Evolutionary conservation across 2,113 vertebrate genomes (phyloP).

Genomic region (Strix uralensis): DNA sequence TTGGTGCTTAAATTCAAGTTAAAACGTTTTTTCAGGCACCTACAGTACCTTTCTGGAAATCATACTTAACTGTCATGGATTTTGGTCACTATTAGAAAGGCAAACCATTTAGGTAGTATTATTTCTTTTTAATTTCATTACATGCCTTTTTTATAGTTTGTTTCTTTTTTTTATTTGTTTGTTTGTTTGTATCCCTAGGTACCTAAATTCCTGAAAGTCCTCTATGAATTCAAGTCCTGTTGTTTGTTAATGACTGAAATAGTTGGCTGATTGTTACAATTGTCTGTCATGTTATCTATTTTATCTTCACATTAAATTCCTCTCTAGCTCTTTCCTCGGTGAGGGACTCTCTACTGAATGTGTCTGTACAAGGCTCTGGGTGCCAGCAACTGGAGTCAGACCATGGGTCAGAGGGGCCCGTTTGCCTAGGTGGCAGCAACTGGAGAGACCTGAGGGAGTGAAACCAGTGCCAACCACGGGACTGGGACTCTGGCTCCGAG

Average conservation of each 20-base stretch:
- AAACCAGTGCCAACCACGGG: neutral
- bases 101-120: neutral
- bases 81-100: neutral
- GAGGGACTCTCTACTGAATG: neutral
- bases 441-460: neutral
- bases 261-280: neutral
- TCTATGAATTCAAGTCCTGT: neutral
- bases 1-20: neutral
- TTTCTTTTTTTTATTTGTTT: neutral
- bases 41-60: neutral
- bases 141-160: neutral
- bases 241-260: neutral
- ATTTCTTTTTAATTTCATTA: neutral
- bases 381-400: neutral
- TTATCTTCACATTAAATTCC: neutral
- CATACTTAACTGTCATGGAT: neutral
- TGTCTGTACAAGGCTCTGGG: neutral
- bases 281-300: neutral
- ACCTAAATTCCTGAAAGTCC: neutral
- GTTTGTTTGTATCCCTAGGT: neutral
- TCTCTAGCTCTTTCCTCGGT: neutral
- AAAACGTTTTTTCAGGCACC: neutral
- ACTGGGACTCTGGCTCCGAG: neutral
- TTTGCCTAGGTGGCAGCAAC: neutral
- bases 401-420: fast-evolving